Evolutionary conservation across 2,113 vertebrate genomes (phyloP), one percentile per base, ranked within the genome.

Genomic region (Oophaga pumilio): DNA sequence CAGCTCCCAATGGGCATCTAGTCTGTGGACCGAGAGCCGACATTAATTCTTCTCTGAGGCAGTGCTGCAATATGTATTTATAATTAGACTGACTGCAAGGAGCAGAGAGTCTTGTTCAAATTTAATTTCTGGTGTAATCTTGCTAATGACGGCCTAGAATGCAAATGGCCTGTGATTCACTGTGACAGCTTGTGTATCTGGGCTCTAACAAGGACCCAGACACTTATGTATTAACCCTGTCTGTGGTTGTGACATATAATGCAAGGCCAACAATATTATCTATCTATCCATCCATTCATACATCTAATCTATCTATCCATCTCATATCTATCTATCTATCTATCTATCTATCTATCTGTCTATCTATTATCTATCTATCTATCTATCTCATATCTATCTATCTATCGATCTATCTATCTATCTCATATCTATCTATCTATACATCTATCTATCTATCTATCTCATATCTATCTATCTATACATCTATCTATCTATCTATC

Each of bases 1-100:
- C 93, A 91, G 94, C 95, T 94, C 93, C 90, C 91, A 85, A 92
- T 91, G 89, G 91, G 89, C 81, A 92, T 93, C 92, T 93, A 91
- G 90, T 93, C 92, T 95, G 92, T 93, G 93, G 93, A 94, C 91
- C 92, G 91, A 94, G 95, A 95, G 89, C 93, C 95, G 92, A 93
- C 92, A 91, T 94, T 94, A 93, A 94, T 94, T 94, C 95, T 92
- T 92, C 91, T 90, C 89, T 85, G 93, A 90, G 90, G 94, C 94
- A 93, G 87, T 86, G 89, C 87, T 90, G 90, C 90, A 90, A 82
- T 90, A 79, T 91, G 76, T 92, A 90, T 93, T 92, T 82, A 91
- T 93, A 92, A 93, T 94, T 93, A 94, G 87, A 92, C 87, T 43
- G 43, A 92, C 90, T 93, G 83, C 91, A 81, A 90, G 91, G 89